Base-by-base conservation (phyloP, 2,113 vertebrate species). In the Amblyornis subalaris region DNA sequence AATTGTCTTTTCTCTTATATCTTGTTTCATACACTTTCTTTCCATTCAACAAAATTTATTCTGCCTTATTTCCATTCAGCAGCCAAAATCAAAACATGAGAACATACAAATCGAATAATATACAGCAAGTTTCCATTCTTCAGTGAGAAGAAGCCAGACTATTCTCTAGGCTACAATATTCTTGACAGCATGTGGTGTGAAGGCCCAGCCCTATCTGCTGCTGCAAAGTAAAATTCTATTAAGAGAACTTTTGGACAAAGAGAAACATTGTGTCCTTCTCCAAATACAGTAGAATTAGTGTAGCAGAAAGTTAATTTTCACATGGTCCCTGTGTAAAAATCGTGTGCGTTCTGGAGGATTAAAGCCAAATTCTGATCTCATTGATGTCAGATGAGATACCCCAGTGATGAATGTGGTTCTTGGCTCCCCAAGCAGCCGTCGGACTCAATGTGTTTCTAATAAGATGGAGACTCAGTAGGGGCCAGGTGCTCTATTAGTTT, bases 301-400 rank as follows among this genome's bases (percentile, higher is more conserved):
- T 44, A 75, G 79, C 53, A 74, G 60, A 57, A 90, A 88, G 61
- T 89, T 64, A 74, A 87, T 95, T 95, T 92, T 95, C 77, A 78
- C 44, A 45, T 53, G 33, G 60, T 93, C 64, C 23, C 29, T 72
- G 20, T 75, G 83, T 81, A 71, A 89, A 90, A 96, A 60, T 53
- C 6, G 31, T 92, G 69, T 78, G 40, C 0, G 1, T 79, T 92
- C 91, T 92, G 86, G 57, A 64, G 80, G 76, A 92, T 53, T 78
- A 78, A 81, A 90, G 90, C 86, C 95, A 96, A 95, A 85, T 81
- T 69, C 89, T 96, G 96, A 92, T 95, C 86, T 96, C 90, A 90
- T 60, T 92, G 86, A 93, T 94, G 92, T 77, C 85, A 86, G 85
- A 86, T 62, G 79, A 92, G 95, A 96, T 94, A 95, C 47, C 35